These are phyloP conservation scores for Drosophila subquinaria DNA, from an alignment of 2,888 invertebrate genomes.

Conservation along the genomic window DNA sequence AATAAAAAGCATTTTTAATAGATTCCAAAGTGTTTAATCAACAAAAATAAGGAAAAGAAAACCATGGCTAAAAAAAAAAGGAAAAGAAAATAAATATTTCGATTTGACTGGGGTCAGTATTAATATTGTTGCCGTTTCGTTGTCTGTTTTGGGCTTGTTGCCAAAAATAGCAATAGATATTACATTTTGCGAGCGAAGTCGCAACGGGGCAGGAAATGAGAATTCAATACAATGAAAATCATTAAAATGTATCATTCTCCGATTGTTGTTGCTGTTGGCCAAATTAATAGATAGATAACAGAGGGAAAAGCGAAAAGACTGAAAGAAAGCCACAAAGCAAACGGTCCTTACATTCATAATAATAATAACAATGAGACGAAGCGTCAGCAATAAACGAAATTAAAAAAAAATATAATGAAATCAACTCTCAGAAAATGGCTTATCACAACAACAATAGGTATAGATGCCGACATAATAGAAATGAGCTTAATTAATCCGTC, in stretches of 20 bases:
- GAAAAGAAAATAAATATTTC: constrained; percentile 9
- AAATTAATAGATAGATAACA: constrained; percentile 73
- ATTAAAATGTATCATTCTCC: constrained; percentile 56
- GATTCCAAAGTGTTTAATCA: constrained; percentile 53
- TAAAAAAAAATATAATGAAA: constrained; percentile 16
- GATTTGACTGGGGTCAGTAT: constrained; percentile 42
- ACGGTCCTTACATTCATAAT: constrained; percentile 36
- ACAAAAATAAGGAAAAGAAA: constrained; percentile 15
- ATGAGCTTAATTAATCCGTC: constrained; percentile 38
- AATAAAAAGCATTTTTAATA: constrained; percentile 54
- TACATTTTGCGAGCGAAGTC: constrained; percentile 51
- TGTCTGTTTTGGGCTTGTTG: constrained; percentile 41
- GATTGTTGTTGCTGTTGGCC: constrained; percentile 17
- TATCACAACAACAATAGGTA: constrained; percentile 1
- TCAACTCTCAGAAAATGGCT: constrained; percentile 1
- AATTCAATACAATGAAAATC: constrained; percentile 73
- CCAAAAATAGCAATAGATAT: constrained; percentile 70
- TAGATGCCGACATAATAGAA: constrained; percentile 1
- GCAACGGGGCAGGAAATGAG: constrained; percentile 61
- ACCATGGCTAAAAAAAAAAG: constrained; percentile 30
- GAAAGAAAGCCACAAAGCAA: constrained; percentile 40
- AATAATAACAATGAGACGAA: constrained; percentile 11
- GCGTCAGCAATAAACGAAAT: constrained; percentile 34
- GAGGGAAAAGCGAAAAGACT: constrained; percentile 38
- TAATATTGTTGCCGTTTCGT: constrained; percentile 26